phyloP scores from a whole-genome alignment of 2,797 vertebrate species.

The Oreonectes daqikongensis region DNA sequence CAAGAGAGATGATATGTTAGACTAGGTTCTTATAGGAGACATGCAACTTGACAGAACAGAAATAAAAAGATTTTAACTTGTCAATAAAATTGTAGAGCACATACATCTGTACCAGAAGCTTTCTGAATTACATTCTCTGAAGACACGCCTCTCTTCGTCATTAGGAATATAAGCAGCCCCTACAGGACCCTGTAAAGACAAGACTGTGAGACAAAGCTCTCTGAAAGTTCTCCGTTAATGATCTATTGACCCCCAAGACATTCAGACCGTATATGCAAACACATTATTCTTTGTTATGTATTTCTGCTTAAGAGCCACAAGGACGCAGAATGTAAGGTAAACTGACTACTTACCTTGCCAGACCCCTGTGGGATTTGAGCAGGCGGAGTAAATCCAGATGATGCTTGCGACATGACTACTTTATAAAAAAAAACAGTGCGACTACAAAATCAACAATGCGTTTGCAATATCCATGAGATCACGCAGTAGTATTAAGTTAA shows the following conservation, averaged over 20 bases:
- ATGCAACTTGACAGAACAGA: not conserved
- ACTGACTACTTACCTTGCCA: slow-evolving; percentile 31
- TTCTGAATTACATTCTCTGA: slow-evolving; percentile 79
- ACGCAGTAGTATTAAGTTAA: not conserved
- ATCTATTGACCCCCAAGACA: not conserved
- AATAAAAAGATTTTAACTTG: not conserved
- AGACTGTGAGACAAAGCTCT: not conserved
- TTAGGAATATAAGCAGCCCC: slow-evolving; percentile 73
- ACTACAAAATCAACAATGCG: not conserved
- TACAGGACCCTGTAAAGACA: slow-evolving; percentile 64
- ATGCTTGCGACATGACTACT: slow-evolving; percentile 55
- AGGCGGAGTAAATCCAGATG: slow-evolving; percentile 50
- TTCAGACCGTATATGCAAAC: not conserved
- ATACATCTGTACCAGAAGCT: slow-evolving; percentile 83
- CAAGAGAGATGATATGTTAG: not conserved
- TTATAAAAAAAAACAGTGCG: not conserved
- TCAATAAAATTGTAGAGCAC: slow-evolving; percentile 32
- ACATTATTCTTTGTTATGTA: not conserved
- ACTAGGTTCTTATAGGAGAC: not conserved
- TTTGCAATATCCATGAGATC: not conserved
- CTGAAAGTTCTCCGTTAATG: not conserved
- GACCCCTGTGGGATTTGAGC: slow-evolving; percentile 41
- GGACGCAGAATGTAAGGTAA: no score
- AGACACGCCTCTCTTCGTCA: slow-evolving; percentile 78
- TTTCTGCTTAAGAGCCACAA: no score